Evolutionary conservation across 2,888 invertebrate genomes (phyloP).

Genomic region (Patella depressa): DNA sequence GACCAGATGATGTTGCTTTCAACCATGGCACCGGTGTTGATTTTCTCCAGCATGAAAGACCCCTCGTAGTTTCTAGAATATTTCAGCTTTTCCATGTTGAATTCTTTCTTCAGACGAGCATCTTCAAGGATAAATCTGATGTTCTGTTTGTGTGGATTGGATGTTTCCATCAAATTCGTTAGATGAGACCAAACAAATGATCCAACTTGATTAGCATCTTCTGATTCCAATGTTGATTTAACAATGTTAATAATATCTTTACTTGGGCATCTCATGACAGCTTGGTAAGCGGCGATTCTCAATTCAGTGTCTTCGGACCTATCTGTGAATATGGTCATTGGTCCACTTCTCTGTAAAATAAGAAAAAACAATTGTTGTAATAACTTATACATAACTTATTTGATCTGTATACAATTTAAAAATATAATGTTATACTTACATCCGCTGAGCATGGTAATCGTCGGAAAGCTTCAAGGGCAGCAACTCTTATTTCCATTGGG

Average conservation of each 20-base stretch:
- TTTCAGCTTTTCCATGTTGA: conserved; percentile 88
- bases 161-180: conserved; percentile 87
- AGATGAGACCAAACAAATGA: conserved; percentile 97
- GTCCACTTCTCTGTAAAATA: conserved; percentile 49
- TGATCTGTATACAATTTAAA: too few species aligned
- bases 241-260: conserved; percentile 82
- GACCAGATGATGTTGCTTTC: conserved; percentile 70
- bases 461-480: conserved; percentile 85
- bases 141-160: conserved; percentile 85
- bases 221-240: conserved; percentile 70
- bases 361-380: background rate
- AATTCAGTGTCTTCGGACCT: conserved; percentile 84
- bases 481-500: conserved; percentile 81
- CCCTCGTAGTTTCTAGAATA: conserved; percentile 92
- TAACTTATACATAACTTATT: too few species aligned
- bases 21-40: conserved; percentile 75
- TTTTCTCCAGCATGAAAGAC: conserved; percentile 83
- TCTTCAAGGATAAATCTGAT: conserved; percentile 88
- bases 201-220: conserved; percentile 81
- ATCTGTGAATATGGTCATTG: conserved; percentile 80
- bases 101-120: conserved; percentile 83
- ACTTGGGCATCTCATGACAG: conserved; percentile 90
- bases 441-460: conserved; percentile 78
- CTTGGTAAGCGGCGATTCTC: conserved; percentile 88
- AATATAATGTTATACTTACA: conserved; percentile 48